A percentile compares a stretch with the other conserved stretches of the same genome.
phyloP scores from a whole-genome alignment of 2,797 vertebrate genomes.

The Gephyroberyx darwinii region DNA sequence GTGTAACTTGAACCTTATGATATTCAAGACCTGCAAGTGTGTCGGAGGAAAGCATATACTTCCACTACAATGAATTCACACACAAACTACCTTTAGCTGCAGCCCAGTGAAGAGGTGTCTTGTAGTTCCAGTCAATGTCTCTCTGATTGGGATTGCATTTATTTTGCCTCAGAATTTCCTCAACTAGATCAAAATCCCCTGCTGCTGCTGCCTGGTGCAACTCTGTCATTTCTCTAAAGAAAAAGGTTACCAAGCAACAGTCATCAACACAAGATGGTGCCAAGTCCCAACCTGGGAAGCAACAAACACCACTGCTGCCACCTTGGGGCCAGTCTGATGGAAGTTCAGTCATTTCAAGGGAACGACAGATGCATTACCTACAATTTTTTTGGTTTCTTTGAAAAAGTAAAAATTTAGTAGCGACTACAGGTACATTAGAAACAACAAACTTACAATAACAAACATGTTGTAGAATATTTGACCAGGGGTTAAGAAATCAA shows the following conservation, averaged over 20 bases:
- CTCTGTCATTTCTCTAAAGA: slow-evolving; percentile 80
- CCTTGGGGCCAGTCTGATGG: slow-evolving; percentile 12
- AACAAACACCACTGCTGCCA: slow-evolving; percentile 28
- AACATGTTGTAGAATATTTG: no score
- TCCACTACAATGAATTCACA: no score
- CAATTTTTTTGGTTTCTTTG: no score
- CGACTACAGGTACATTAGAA: no score
- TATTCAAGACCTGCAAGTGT: background rate
- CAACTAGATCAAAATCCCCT: slow-evolving; percentile 78
- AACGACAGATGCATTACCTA: no score
- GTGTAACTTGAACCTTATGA: background rate
- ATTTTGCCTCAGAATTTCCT: slow-evolving; percentile 81
- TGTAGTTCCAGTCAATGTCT: slow-evolving; percentile 87
- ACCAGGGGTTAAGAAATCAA: no score
- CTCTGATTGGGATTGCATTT: slow-evolving; percentile 86
- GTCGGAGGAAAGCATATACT: background rate
- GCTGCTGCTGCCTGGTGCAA: slow-evolving; percentile 89
- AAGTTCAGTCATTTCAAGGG: no score
- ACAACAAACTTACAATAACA: no score
- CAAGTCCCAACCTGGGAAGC: background rate
- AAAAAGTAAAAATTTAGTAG: no score
- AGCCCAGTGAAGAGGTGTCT: slow-evolving; percentile 93
- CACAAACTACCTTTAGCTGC: slow-evolving; percentile 83
- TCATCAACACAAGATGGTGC: background rate
- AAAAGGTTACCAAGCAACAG: slow-evolving; percentile 55